phyloP scores from a whole-genome alignment of 2,888 invertebrate genomes.

The Brenthis hecate region DNA sequence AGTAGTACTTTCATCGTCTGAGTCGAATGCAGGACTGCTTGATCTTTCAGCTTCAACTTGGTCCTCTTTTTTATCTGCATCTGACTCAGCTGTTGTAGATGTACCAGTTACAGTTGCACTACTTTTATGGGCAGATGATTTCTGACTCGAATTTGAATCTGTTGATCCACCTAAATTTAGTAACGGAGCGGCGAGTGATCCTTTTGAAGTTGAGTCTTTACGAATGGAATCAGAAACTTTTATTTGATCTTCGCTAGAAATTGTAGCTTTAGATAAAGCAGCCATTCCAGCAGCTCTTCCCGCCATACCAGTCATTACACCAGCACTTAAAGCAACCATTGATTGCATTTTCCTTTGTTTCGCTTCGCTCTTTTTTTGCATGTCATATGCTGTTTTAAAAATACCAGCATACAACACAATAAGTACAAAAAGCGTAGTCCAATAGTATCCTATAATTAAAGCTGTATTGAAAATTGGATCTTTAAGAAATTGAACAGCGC shows the following conservation, averaged over 20 bases:
- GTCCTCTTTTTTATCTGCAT: slow-evolving; percentile 74
- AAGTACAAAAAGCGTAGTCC: slow-evolving; percentile 97
- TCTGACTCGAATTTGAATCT: slow-evolving; percentile 84
- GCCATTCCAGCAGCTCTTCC: slow-evolving; percentile 93
- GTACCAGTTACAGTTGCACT: slow-evolving; percentile 82
- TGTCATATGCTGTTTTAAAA: slow-evolving; percentile 97
- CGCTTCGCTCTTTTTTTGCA: slow-evolving; percentile 98
- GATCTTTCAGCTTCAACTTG: slow-evolving; percentile 88
- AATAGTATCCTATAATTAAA: slow-evolving; percentile 97
- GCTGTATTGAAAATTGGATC: slow-evolving; percentile 98
- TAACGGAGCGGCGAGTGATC: slow-evolving; percentile 68
- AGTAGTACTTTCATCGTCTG: slow-evolving; percentile 93
- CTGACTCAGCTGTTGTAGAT: slow-evolving; percentile 79
- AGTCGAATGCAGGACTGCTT: slow-evolving; percentile 96
- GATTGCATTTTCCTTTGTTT: slow-evolving; percentile 98
- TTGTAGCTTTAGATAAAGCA: slow-evolving; percentile 89
- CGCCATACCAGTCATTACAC: slow-evolving; percentile 95
- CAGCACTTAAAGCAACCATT: slow-evolving; percentile 95
- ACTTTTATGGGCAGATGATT: slow-evolving; percentile 82
- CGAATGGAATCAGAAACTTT: slow-evolving; percentile 73
- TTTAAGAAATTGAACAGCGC: slow-evolving; percentile 98
- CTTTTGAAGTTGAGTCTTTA: slow-evolving; percentile 69
- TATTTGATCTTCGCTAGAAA: slow-evolving; percentile 87
- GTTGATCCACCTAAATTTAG: slow-evolving; percentile 74
- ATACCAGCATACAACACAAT: slow-evolving; percentile 98